Evolutionary conservation across 1,140 invertebrate species (phyloP).

Genomic region (Calliphora vicina): DNA sequence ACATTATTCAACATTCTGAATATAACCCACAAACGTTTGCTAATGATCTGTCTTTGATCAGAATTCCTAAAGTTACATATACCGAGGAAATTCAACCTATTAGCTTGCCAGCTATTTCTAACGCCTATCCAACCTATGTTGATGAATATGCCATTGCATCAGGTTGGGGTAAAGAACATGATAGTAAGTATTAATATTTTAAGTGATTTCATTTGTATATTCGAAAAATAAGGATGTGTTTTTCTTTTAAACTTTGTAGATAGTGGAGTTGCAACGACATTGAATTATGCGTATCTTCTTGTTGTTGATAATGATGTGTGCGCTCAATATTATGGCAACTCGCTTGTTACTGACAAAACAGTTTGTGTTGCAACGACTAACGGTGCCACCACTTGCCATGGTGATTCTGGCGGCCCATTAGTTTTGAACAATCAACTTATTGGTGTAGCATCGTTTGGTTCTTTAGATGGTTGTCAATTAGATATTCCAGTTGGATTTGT

Average conservation of each 20-base stretch:
- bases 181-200: not conserved
- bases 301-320: no score
- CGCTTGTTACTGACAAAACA: no score
- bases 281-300: not conserved
- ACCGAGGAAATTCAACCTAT: conserved; percentile 38
- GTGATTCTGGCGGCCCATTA: no score
- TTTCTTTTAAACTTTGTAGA: not conserved
- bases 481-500: no score
- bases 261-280: not conserved
- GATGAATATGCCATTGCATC: conserved; percentile 45
- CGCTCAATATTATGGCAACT: no score
- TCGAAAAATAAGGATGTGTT: not conserved
- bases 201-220: not conserved
- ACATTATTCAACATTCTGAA: no score
- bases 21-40: conserved; percentile 14
- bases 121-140: conserved; percentile 49
- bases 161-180: conserved; percentile 46
- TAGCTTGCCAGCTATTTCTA: conserved; percentile 41
- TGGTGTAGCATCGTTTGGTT: no score
- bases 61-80: conserved; percentile 41
- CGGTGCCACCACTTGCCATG: no score
- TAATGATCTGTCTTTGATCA: conserved; percentile 56
- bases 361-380: no score
- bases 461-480: no score
- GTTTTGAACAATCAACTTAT: not conserved